These are phyloP conservation scores for Oasisia sp. DNA, from an alignment of 2,888 invertebrate genomes.

Conservation along the genomic window DNA sequence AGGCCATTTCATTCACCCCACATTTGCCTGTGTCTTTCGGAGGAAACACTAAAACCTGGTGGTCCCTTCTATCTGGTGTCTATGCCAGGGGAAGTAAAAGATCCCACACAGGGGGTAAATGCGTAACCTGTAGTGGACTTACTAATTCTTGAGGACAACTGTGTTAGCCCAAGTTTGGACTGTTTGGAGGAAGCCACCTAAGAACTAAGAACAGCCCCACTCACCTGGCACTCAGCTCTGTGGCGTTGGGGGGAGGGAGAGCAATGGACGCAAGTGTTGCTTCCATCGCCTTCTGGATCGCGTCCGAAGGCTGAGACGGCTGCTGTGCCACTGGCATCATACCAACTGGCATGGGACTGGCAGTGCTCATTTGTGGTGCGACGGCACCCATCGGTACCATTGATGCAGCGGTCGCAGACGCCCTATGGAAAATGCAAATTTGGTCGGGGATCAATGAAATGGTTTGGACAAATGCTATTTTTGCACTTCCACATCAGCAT, in stretches of 20 bases:
- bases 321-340: constrained; percentile 17
- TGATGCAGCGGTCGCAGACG: not conserved
- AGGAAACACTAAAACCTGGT: too few species aligned
- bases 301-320: constrained; percentile 58
- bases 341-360: not conserved
- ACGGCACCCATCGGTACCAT: not conserved
- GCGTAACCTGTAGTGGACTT: too few species aligned
- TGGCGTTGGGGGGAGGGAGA: constrained; percentile 52
- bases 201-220: not conserved
- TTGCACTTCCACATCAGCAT: not conserved
- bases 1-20: too few species aligned
- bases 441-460: not conserved
- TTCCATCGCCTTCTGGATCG: constrained; percentile 91
- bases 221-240: not conserved
- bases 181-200: too few species aligned
- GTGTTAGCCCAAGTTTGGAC: too few species aligned
- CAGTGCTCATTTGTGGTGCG: not conserved
- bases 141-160: too few species aligned
- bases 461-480: not conserved
- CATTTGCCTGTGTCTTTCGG: too few species aligned
- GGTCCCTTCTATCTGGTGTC: too few species aligned
- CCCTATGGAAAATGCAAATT: not conserved
- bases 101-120: too few species aligned
- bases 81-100: too few species aligned
- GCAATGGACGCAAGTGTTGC: constrained; percentile 91